A percentile compares a stretch with the other conserved stretches of the same genome.
These are phyloP conservation scores for Leptopilina myrica DNA, from an alignment of 2,888 invertebrate genomes.

Conservation along the genomic window DNA sequence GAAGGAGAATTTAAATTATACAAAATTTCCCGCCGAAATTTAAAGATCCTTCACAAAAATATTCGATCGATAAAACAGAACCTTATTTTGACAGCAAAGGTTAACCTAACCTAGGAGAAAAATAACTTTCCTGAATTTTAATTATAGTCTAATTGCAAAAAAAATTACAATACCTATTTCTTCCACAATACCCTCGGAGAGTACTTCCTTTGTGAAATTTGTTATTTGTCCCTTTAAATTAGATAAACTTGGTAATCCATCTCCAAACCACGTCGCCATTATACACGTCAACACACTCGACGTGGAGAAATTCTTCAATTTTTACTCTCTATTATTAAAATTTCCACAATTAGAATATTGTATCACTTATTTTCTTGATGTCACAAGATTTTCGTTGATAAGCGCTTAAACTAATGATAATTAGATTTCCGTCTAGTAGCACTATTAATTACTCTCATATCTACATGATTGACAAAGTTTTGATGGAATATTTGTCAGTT, in stretches of 20 bases:
- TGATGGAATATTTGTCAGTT: neutral
- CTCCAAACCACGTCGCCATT: slow-evolving; percentile 75
- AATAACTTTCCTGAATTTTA: slow-evolving; percentile 1
- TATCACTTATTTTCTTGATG: neutral
- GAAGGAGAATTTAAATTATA: neutral
- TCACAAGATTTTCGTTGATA: neutral
- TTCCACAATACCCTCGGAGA: slow-evolving; percentile 85
- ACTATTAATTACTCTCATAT: neutral
- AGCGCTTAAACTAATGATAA: neutral
- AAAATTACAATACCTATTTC: slow-evolving; percentile 78
- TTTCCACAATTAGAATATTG: neutral
- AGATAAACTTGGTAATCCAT: slow-evolving; percentile 73
- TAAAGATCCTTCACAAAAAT: neutral
- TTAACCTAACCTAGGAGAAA: slow-evolving; percentile 59
- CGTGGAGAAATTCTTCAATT: slow-evolving; percentile 5
- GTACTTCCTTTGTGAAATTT: slow-evolving; percentile 92
- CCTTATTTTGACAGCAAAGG: slow-evolving; percentile 71
- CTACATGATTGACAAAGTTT: slow-evolving; percentile 15
- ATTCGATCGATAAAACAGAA: slow-evolving; percentile 66
- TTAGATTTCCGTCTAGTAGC: neutral
- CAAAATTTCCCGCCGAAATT: slow-evolving; percentile 5
- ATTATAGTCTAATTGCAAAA: neutral
- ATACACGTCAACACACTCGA: slow-evolving; percentile 68
- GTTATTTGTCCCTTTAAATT: slow-evolving; percentile 92
- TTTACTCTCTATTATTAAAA: neutral